A percentile compares a stretch with the other conserved stretches of the same genome.
Conservation (phyloP, 2,797 vertebrate species). For the Psittacula echo region DNA sequence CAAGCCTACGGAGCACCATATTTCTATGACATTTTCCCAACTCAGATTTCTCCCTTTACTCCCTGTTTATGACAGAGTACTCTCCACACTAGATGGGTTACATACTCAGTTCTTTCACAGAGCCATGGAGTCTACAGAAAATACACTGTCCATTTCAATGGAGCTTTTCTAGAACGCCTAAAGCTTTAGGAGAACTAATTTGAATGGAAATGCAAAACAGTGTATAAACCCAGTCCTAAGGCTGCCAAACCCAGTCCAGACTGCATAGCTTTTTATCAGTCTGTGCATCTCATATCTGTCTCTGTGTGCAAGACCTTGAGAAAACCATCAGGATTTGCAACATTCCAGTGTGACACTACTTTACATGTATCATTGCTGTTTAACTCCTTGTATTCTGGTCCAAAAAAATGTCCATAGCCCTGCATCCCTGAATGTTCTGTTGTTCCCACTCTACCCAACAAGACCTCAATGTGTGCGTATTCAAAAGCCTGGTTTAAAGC, state of each 20-base stretch:
- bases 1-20: background rate
- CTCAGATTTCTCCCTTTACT: background rate
- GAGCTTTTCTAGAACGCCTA: background rate
- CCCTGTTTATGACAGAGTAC: background rate
- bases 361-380: background rate
- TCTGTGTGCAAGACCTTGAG: background rate
- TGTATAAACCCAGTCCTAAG: background rate
- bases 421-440: background rate
- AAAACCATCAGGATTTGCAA: background rate
- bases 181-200: background rate
- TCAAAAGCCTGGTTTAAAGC: background rate
- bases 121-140: background rate
- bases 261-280: background rate
- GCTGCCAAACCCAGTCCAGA: background rate
- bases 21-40: background rate
- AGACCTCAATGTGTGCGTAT: background rate
- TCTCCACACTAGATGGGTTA: background rate
- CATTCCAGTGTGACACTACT: background rate
- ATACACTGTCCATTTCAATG: background rate
- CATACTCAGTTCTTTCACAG: background rate
- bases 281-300: background rate
- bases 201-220: background rate
- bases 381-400: background rate
- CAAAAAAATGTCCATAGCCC: accelerated
- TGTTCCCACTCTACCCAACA: background rate